Evolutionary conservation across 2,888 invertebrate genomes (phyloP).

Genomic region (Aleiodes testaceus): DNA sequence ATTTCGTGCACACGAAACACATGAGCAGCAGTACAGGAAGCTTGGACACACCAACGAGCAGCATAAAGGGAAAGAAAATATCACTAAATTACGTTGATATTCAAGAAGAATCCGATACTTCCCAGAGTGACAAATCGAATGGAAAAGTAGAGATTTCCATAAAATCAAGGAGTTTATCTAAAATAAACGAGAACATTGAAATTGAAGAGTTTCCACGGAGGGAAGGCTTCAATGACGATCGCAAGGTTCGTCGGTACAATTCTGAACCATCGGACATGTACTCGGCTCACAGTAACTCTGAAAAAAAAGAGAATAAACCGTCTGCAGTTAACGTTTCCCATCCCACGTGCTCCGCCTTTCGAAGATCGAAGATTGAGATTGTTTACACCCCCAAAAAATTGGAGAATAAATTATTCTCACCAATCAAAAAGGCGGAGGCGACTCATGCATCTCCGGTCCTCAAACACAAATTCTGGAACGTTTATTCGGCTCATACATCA

Average conservation of each 20-base stretch:
- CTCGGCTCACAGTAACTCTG: constrained; percentile 51
- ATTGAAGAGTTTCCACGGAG: constrained; percentile 5
- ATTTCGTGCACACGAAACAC: constrained; percentile 63
- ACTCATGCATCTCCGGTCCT: constrained; percentile 57
- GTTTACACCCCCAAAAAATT: constrained; percentile 47
- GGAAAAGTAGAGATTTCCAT: neutral
- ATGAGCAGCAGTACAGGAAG: constrained; percentile 69
- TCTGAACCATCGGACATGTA: constrained; percentile 64
- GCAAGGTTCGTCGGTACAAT: constrained; percentile 57
- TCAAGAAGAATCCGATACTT: constrained; percentile 13
- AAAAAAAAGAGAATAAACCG: constrained; percentile 38
- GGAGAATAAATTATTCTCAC: neutral
- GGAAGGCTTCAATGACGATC: constrained; percentile 3
- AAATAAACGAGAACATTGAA: constrained; percentile 29
- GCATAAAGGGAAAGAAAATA: constrained; percentile 50
- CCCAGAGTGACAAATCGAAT: neutral
- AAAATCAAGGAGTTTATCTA: neutral
- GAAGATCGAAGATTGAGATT: constrained; percentile 50
- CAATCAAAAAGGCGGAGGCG: constrained; percentile 31
- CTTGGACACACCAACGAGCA: constrained; percentile 56
- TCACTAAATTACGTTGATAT: constrained; percentile 59
- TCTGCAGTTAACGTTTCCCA: constrained; percentile 58
- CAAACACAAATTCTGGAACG: constrained; percentile 61
- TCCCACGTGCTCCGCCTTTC: constrained; percentile 52
- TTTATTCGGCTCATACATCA: constrained; percentile 65